These are phyloP conservation scores for Athalia circularis DNA, from an alignment of 2,888 invertebrate genomes.

Conservation along the genomic window DNA sequence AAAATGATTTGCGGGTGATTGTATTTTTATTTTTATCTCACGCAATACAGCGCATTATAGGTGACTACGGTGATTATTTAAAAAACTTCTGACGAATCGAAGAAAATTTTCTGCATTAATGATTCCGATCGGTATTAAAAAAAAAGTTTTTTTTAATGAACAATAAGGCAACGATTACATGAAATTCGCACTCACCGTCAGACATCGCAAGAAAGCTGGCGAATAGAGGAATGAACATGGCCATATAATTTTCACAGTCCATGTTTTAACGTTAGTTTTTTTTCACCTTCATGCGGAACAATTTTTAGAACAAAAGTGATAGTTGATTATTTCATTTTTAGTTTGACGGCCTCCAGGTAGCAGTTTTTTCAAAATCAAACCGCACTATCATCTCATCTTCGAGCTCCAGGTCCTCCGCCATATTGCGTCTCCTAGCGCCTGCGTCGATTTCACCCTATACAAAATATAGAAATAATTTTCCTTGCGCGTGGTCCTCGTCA, in stretches of 20 bases:
- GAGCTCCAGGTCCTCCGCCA: constrained; percentile 9
- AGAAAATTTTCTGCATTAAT: not conserved
- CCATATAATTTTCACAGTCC: constrained; percentile 44
- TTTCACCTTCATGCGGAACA: constrained; percentile 48
- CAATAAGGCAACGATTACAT: too few species aligned
- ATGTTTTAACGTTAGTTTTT: constrained; percentile 29
- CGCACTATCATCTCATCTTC: constrained; percentile 14
- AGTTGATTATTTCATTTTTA: constrained; percentile 59
- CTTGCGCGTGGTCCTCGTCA: not conserved
- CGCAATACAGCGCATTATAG: too few species aligned
- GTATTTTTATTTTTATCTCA: not conserved
- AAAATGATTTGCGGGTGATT: not conserved
- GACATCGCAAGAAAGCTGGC: constrained; percentile 48
- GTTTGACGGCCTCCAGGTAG: constrained; percentile 44
- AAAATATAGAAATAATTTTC: constrained; percentile 3
- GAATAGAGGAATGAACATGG: constrained; percentile 47
- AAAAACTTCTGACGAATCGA: not conserved
- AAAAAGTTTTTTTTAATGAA: not conserved
- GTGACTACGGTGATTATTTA: not conserved
- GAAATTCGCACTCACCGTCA: constrained; percentile 49
- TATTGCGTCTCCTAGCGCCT: constrained; percentile 17
- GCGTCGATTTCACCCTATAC: not conserved
- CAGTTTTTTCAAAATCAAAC: not conserved
- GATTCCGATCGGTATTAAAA: not conserved
- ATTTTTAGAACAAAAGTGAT: constrained; percentile 53